Base-by-base conservation (phyloP, 2,113 vertebrate genomes). In the Reinhardtius hippoglossoides region DNA sequence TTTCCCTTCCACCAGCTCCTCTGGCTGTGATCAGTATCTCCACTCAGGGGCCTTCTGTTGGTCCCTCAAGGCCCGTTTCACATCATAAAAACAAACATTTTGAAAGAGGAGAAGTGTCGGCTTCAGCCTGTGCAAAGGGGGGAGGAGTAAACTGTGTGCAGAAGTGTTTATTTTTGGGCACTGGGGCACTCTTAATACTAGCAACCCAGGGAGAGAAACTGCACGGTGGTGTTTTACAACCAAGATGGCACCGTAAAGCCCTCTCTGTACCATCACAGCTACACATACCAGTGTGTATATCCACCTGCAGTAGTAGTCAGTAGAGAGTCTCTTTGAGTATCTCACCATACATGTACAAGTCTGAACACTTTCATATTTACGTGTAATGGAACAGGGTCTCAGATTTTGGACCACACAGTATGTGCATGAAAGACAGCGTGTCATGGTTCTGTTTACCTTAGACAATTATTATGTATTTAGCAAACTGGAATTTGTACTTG, bases 21-120 rank as follows among this genome's bases (percentile, higher is more conserved):
- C 75, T 82, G 78, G 78, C 86, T 84, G 82, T 78, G 88, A 87
- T 91, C 60, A 68, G 59, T 80, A 87, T 89, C 76, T 87, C 71
- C 80, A 87, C 86, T 78, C 65, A 83, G 83, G 83, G 87, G 76
- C 78, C 82, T 65, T 81, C 78, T 89, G 85, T 82, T 64, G 63
- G 76, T 85, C 91, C 86, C 91, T 76, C 35, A 63, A 76, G 88
- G 83, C 84, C 86, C 74, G 83, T 89, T 87, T 89, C 75, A 82
- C 79, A 85, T 88, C 75, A 81, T 83, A 74, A 82, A 87, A 90
- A 85, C 86, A 91, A 92, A 91, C 84, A 78, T 64, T 84, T 80
- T 58, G 85, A 90, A 83, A 71, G 79, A 76, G 76, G 68, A 78
- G 73, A 81, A 70, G 75, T 16, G 23, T 40, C 15, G 27, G 67